Conservation (phyloP, 2,797 vertebrate genomes). For the Telmatherina bonti region DNA sequence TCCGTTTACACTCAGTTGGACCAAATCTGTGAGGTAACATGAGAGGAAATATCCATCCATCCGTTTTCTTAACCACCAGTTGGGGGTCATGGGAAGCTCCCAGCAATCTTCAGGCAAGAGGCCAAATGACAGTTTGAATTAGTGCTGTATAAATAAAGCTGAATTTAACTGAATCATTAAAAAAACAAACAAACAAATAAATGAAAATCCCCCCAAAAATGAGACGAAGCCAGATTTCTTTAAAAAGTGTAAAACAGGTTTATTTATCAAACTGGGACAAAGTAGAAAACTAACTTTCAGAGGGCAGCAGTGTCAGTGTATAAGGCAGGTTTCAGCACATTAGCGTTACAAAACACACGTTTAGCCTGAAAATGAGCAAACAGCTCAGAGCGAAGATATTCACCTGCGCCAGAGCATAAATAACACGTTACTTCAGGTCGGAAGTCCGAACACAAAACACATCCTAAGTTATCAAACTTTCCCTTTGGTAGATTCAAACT, state of each 20-base stretch:
- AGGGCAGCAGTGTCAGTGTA: conserved; percentile 1
- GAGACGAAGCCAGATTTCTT: background rate
- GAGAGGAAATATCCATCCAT: too few species aligned
- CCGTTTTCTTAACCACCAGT: too few species aligned
- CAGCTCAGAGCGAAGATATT: background rate
- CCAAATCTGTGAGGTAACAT: too few species aligned
- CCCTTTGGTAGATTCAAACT: conserved; percentile 63
- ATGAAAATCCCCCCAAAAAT: background rate
- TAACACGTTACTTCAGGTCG: background rate
- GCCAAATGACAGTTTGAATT: too few species aligned
- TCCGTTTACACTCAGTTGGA: too few species aligned
- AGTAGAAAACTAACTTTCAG: conserved; percentile 39
- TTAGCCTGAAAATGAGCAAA: background rate
- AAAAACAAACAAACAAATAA: too few species aligned
- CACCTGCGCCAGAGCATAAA: conserved; percentile 30
- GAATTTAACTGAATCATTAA: too few species aligned
- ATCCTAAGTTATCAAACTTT: conserved; percentile 7
- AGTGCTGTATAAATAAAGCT: background rate
- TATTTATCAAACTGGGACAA: conserved; percentile 23
- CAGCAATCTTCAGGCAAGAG: too few species aligned
- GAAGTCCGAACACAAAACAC: background rate
- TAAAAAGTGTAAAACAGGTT: conserved; percentile 52
- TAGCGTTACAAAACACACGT: background rate
- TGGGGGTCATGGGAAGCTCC: too few species aligned
- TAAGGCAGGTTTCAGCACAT: conserved; percentile 11